phyloP scores from a whole-genome alignment of 2,113 vertebrate species.

The Lepidothrix coronata region DNA sequence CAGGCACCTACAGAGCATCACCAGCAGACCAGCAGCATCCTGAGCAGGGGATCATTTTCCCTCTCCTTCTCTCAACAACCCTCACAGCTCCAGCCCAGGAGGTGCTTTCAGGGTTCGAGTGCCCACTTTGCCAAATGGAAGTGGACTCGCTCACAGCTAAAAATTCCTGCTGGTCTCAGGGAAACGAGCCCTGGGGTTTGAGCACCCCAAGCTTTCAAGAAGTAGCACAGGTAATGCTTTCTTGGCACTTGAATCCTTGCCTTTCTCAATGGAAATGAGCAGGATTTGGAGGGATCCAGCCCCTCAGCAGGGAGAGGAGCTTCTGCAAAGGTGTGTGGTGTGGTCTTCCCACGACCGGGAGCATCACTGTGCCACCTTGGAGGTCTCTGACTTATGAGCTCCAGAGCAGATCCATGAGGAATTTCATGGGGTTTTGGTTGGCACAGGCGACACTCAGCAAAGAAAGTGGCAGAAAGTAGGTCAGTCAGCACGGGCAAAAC shows the following conservation, averaged over 20 bases:
- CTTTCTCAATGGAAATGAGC: not conserved
- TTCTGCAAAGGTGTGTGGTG: fast-evolving
- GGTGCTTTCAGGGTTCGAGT: not conserved
- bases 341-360: fast-evolving
- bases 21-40: fast-evolving
- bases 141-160: not conserved
- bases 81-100: fast-evolving
- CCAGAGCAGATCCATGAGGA: fast-evolving
- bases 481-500: not conserved
- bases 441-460: not conserved
- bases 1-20: fast-evolving
- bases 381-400: not conserved
- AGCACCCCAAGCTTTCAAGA: not conserved
- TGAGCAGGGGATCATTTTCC: fast-evolving
- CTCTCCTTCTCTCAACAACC: not conserved
- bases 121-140: slow-evolving; percentile 16
- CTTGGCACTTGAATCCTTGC: not conserved
- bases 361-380: not conserved
- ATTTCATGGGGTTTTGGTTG: not conserved
- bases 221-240: not conserved
- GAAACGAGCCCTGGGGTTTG: fast-evolving
- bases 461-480: slow-evolving; percentile 39
- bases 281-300: not conserved
- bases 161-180: not conserved
- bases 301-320: not conserved